Evolutionary conservation across 1,140 invertebrate genomes (phyloP), one percentile per base, ranked within the genome.

Genomic region (Luehdorfia chinensis): DNA sequence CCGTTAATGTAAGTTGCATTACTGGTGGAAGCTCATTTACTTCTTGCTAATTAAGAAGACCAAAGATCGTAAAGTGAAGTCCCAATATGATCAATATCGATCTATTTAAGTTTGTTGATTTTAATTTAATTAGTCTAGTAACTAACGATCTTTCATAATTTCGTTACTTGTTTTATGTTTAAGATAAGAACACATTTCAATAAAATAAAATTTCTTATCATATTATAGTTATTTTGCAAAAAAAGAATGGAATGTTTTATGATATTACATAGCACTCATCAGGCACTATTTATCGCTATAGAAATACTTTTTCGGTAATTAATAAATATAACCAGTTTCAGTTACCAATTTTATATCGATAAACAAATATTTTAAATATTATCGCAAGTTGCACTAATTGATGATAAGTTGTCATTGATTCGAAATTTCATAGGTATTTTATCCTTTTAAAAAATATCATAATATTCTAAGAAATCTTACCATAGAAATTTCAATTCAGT

Each of bases 401-500:
- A 43, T 12, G 39, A 43, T 43, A 43, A 1, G 6, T 23, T 11
- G 11, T 39, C 21, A 8, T 18, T 28, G 25, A 18, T 18, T 18
- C 39, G 39, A 30, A 31, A 43, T 30, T 43, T 43, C 27, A 25
- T 9, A 43, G 9, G 16, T 34, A 23, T 34, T 4, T 15, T 1
- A 44, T 25, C 30, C 16, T 7, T 30, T 4, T n/a, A n/a, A n/a
- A n/a, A 2, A 11, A 12, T 31, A 32, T 45, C 11, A 28, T 48
- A n/a, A 21, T 19, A 12, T 12, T 31, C 4, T 31, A 31, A 31
- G 9, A 8, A 27, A 7, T 27, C 11, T 8, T 9, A 33, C 23
- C n/a, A n/a, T n/a, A n/a, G 31, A 47, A 34, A 53, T 34, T 43
- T 48, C 15, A 21, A 36, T 33, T 47, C 27, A 43, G 16, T 27